phyloP scores from a whole-genome alignment of 2,888 invertebrate genomes.

The Pterostichus niger region DNA sequence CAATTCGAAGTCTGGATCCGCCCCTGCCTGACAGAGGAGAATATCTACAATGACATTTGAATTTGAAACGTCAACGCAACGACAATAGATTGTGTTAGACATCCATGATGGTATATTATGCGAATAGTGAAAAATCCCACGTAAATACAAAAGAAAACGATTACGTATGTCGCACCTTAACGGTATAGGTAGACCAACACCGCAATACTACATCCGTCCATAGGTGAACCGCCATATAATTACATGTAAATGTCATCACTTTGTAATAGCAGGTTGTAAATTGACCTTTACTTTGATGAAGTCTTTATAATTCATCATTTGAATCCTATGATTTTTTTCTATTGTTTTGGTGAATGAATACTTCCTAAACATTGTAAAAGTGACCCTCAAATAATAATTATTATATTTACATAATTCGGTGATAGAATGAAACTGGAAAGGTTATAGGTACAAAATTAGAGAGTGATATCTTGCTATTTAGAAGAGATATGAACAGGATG shows the following conservation, averaged over 20 bases:
- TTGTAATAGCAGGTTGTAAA: conserved; percentile 20
- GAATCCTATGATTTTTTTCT: background rate
- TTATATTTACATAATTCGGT: too few relatives aligned
- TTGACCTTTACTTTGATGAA: conserved; percentile 13
- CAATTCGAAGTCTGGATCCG: too few relatives aligned
- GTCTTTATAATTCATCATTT: conserved; percentile 4
- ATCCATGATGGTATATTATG: too few relatives aligned
- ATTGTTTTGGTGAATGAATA: conserved; percentile 4
- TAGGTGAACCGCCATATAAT: conserved; percentile 31
- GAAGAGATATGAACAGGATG: too few relatives aligned
- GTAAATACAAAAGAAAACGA: background rate
- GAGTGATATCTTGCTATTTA: too few relatives aligned
- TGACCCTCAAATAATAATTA: too few relatives aligned
- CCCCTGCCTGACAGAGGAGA: conserved; percentile 11
- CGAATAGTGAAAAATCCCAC: too few relatives aligned
- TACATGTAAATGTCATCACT: conserved; percentile 40
- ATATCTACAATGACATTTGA: background rate
- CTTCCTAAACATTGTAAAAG: conserved; percentile 20
- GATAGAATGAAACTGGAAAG: too few relatives aligned
- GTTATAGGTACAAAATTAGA: too few relatives aligned
- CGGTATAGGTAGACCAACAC: background rate
- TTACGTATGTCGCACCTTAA: conserved; percentile 32
- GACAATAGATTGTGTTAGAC: too few relatives aligned
- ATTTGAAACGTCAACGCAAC: background rate
- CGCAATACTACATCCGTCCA: background rate